Evolutionary conservation across 2,888 invertebrate genomes (phyloP).

Genomic region (Nomada fabriciana): DNA sequence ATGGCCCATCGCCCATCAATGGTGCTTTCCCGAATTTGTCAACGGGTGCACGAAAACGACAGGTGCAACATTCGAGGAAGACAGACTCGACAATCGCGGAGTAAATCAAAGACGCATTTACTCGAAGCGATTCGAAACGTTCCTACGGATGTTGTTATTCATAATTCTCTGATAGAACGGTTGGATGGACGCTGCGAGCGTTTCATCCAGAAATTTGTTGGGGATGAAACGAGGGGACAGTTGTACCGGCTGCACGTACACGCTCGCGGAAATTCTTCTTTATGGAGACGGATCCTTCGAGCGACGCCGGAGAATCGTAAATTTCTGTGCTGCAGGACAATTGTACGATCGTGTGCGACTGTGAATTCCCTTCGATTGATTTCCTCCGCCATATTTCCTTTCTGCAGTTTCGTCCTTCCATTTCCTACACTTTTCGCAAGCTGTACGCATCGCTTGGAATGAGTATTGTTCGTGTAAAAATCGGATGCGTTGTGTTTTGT

Average conservation of each 20-base stretch:
- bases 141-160: background rate
- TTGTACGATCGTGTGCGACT: too few relatives aligned
- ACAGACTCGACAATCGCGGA: too few relatives aligned
- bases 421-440: too few relatives aligned
- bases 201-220: constrained; percentile 9
- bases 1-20: too few relatives aligned
- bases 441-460: too few relatives aligned
- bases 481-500: background rate
- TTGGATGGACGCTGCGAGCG: background rate
- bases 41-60: too few relatives aligned
- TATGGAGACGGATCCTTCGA: constrained; percentile 2
- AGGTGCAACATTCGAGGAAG: too few relatives aligned
- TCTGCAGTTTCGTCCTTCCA: too few relatives aligned
- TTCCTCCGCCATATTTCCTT: too few relatives aligned
- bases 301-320: background rate
- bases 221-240: background rate
- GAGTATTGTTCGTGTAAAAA: too few relatives aligned
- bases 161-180: background rate
- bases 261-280: constrained; percentile 16
- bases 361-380: too few relatives aligned
- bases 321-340: background rate
- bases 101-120: background rate
- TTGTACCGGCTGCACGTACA: background rate
- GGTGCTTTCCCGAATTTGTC: background rate
- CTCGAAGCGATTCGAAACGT: background rate